Percentiles rank a stretch among this genome's conserved stretches.
These are phyloP conservation scores for Sphenopsis melanotis DNA, from an alignment of 2,797 vertebrate genomes.

Conservation along the genomic window DNA sequence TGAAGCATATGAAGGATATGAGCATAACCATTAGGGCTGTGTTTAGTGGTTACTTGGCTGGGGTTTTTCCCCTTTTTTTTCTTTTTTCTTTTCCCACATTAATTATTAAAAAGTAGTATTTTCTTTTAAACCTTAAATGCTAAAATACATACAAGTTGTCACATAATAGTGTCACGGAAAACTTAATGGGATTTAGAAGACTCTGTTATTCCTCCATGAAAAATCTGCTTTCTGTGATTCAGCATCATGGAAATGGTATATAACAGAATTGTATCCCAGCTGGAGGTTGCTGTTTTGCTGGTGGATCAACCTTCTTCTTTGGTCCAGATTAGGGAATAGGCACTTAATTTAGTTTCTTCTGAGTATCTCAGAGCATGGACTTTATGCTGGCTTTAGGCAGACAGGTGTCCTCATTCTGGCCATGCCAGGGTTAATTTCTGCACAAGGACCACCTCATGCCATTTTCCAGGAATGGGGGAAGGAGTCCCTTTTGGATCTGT, in stretches of 20 bases:
- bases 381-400: background rate
- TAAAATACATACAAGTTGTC: background rate
- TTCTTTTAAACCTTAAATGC: background rate
- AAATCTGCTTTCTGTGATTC: background rate
- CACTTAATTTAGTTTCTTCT: background rate
- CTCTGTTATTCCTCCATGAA: background rate
- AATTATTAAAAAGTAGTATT: background rate
- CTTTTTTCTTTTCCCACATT: background rate
- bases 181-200: background rate
- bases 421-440: background rate
- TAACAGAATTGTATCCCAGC: background rate
- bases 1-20: background rate
- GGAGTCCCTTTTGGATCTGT: background rate
- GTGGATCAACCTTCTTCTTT: background rate
- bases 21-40: background rate
- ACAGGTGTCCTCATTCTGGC: background rate
- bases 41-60: background rate
- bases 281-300: background rate
- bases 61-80: rapidly evolving
- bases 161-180: background rate
- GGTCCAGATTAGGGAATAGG: background rate
- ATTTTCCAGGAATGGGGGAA: background rate
- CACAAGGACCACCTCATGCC: background rate
- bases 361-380: background rate
- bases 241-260: background rate